Evolutionary conservation across 2,888 invertebrate species (phyloP).

Genomic region (Caenorhabditis sulstoni): DNA sequence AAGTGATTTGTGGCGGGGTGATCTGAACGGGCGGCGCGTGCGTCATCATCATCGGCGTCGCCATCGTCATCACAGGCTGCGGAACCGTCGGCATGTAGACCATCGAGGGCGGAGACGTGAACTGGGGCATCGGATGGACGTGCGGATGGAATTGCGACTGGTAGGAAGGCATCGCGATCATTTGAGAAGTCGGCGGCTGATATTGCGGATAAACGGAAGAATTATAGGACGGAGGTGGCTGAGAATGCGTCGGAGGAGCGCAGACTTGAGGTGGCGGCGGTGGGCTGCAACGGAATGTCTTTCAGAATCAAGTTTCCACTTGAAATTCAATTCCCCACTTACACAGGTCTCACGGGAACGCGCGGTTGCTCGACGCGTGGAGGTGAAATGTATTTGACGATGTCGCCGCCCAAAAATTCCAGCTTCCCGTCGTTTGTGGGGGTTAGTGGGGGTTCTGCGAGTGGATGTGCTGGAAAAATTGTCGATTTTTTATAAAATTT

Average conservation of each 20-base stretch:
- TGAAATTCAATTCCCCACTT: not conserved
- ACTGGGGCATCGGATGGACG: conserved; percentile 17
- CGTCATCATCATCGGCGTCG: conserved; percentile 18
- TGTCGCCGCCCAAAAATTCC: conserved; percentile 49
- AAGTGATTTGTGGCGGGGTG: conserved; percentile 20
- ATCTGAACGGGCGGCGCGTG: conserved; percentile 27
- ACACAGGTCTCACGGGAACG: conserved; percentile 7
- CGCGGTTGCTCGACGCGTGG: conserved; percentile 21
- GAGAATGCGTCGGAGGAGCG: not conserved
- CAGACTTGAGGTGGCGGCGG: not conserved
- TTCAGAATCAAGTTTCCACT: not conserved
- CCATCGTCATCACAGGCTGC: conserved; percentile 21
- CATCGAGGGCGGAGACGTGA: conserved; percentile 27
- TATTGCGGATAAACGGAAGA: conserved; percentile 24
- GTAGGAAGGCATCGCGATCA: not conserved
- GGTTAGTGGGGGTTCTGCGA: conserved; percentile 35
- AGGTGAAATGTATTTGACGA: conserved; percentile 53
- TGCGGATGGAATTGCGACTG: conserved; percentile 5
- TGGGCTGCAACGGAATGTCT: conserved; percentile 9
- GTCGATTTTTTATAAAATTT: not conserved
- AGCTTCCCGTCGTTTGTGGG: conserved; percentile 48
- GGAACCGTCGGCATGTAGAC: conserved; percentile 24
- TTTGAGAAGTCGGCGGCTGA: not conserved
- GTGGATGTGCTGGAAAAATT: conserved; percentile 2
- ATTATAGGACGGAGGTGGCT: conserved; percentile 19